Base-by-base conservation (phyloP, 2,888 invertebrate species). In the Timandra comae region DNA sequence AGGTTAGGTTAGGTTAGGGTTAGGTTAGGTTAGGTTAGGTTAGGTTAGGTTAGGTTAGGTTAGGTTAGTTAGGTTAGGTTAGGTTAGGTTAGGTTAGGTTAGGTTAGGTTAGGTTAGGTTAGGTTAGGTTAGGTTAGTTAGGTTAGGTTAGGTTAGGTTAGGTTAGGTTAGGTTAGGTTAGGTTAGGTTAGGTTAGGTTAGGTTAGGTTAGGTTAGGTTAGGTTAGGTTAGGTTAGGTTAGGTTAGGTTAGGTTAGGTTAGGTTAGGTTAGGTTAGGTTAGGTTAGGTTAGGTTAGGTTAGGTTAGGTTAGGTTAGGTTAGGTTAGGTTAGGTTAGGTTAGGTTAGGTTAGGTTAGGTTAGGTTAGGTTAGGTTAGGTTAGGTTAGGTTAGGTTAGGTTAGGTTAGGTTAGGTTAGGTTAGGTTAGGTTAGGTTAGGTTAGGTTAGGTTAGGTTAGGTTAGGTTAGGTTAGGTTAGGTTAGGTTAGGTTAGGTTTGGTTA, bases 401-500 rank as follows among this genome's bases (percentile, higher is more conserved):
- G 35, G 35, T 35, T 35, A 34, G 31, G 30, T 34, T 34, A 34
- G 34, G 29, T 38, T 33, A 31, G 31, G 29, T 34, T 34, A 34
- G 31, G 34, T 38, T 38, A 31, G 34, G 29, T 28, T 31, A 36
- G 36, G 36, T 36, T 36, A 36, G 36, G 36, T 36, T 31, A 38
- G 26, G 34, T 41, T 41, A 37, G 37, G 41, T 41, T 38, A 37
- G 41, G 42, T 42, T 42, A 42, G 41, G 41, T 36, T 38, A 35
- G 34, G 37, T 43, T 37, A 35, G 37, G 34, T 39, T 29, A 36
- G 35, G 38, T 42, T 35, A 36, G 33, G 39, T 35, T 40, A 46
- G 42, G 38, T 39, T 40, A 38, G 41, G 43, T 34, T 43, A 38
- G 38, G 42, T 38, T 40, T 38, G 41, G 43, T 43, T 43, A 45